Evolutionary conservation across 2,113 vertebrate species (phyloP).

Genomic region (Clarias macrocephalus): DNA sequence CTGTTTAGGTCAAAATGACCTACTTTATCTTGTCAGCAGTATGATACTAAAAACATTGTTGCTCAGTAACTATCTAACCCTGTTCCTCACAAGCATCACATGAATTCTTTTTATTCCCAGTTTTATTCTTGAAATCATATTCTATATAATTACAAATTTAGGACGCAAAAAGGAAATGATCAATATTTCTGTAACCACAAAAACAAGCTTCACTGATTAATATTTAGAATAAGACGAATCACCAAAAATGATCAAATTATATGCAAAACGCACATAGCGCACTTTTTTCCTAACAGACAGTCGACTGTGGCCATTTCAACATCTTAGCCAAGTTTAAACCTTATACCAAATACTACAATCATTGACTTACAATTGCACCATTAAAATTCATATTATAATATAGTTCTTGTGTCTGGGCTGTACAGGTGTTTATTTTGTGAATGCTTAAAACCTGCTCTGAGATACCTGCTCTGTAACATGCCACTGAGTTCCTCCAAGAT

Average conservation of each 20-base stretch:
- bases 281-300: neutral
- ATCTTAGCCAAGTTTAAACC: neutral
- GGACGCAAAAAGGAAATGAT: neutral
- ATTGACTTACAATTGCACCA: neutral
- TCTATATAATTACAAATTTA: neutral
- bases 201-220: neutral
- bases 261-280: neutral
- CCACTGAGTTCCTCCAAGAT: constrained; percentile 86
- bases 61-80: neutral
- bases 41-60: neutral
- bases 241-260: neutral
- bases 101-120: neutral
- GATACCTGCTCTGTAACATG: constrained; percentile 82
- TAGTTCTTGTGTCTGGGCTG: neutral
- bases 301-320: neutral
- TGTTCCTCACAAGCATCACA: neutral
- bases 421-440: neutral
- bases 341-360: neutral
- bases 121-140: neutral
- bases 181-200: neutral
- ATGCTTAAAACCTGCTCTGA: neutral
- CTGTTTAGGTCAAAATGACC: neutral
- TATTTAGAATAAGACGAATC: neutral
- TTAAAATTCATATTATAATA: neutral
- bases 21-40: neutral